Evolutionary conservation across 2,113 vertebrate genomes (phyloP), one percentile per base, ranked within the genome.

Genomic region (Chitala chitala): DNA sequence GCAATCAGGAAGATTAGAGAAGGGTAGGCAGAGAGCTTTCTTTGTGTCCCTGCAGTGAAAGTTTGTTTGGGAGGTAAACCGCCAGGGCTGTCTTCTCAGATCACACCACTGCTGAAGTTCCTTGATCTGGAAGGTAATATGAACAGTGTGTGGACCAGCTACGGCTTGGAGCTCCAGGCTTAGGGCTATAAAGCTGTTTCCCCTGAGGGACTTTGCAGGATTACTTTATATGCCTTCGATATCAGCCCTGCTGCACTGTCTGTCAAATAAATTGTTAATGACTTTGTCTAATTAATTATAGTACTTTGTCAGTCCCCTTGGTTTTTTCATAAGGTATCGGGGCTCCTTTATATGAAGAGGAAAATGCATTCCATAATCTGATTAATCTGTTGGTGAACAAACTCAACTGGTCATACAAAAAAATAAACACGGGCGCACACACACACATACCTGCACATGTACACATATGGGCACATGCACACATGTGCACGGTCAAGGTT

Each of bases 311-410:
- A n/a, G 24, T 42, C 20, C 71, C 3, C 26, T 42, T 7, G 46
- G 20, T 10, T 46, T 20, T 72, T 38, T 33, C 22, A 3, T 59
- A 26, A 13, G 20, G 10, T 12, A 29, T 4, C 2, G 26, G 29
- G 8, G 10, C 46, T 50, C 44, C 77, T 81, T 74, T 76, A 48
- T 70, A 46, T 70, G 22, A 74, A 20, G 66, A 7, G 40, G 46
- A 31, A n/a, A n/a, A n/a, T n/a, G n/a, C 46, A 50, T 42, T n/a
- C 24, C 40, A 66, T 44, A 42, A 42, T 17, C 15, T n/a, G n/a
- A n/a, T n/a, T n/a, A n/a, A n/a, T n/a, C n/a, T n/a, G n/a, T n/a
- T n/a, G 12, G 20, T 65, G 36, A 65, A 65, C 38, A 24, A 59
- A 31, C 13, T 59, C 29, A 59, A 17, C 56, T 24, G 29, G 31